phyloP scores from a whole-genome alignment of 2,888 invertebrate species.

The Maniola hyperantus region DNA sequence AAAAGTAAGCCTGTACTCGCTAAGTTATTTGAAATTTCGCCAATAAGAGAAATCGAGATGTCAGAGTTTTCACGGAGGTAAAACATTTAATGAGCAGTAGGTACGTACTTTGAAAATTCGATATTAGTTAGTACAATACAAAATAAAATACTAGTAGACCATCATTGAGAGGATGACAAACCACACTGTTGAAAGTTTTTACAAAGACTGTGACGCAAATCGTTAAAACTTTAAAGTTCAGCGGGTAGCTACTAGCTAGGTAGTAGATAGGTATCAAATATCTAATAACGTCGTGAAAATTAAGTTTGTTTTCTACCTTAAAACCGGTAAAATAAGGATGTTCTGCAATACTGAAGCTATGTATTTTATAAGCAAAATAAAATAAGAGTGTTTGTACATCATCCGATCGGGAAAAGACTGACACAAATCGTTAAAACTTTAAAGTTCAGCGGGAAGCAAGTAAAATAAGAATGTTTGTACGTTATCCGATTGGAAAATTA shows the following conservation, averaged over 20 bases:
- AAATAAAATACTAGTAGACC: neutral
- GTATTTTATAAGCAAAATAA: no score
- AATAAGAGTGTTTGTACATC: no score
- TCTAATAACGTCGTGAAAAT: neutral
- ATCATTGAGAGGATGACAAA: neutral
- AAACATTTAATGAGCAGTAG: conserved; percentile 1
- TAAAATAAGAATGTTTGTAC: no score
- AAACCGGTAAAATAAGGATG: neutral
- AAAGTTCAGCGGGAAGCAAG: no score
- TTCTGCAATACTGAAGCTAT: no score
- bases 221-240: conserved; percentile 15
- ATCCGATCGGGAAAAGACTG: no score
- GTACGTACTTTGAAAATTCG: neutral
- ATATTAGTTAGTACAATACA: neutral
- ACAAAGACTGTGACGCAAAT: neutral
- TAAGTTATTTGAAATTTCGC: conserved; percentile 1
- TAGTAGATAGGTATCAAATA: neutral
- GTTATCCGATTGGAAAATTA: no score
- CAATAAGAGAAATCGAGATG: neutral
- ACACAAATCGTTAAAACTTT: no score
- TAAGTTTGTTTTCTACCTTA: neutral
- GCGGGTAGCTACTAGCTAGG: no score
- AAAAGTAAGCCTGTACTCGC: neutral
- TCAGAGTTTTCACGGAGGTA: neutral
- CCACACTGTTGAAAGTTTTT: conserved; percentile 1